Evolutionary conservation across 1,140 invertebrate species (phyloP), one percentile per base, ranked within the genome.

Genomic region (Archegozetes longisetosus): DNA sequence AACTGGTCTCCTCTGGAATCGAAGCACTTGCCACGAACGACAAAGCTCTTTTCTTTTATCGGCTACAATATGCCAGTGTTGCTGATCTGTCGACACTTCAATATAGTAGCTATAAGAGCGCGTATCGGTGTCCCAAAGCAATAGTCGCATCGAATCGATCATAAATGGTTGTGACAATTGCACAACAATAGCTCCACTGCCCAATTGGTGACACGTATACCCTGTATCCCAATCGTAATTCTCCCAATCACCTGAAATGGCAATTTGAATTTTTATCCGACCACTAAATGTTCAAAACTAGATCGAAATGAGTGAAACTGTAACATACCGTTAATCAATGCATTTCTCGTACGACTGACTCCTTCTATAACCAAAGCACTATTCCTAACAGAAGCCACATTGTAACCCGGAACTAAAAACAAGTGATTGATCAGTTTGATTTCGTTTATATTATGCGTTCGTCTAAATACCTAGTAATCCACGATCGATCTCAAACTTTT

Each of bases 171-270:
- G 82, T 69, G 88, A 84, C 13, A 98, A 82, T 0, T 90, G 77
- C 58, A 98, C 83, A 62, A 91, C 79, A 69, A 98, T 97, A 62
- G 84, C 81, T 28, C 94, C 93, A 67, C 85, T 91, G 63, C 93
- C 92, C 46, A 99, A 76, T 75, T 98, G 94, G 78, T 98, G 95
- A 73, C 93, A 98, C 1, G 93, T 98, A 73, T 98, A 98, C 52
- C 95, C 91, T 62, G 84, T 88, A 72, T 98, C 93, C 93, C 93
- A 98, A 77, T 98, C 91, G 74, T 98, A 98, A 71, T 87, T 84
- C 64, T 84, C 80, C 27, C 80, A 88, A 68, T 98, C 88, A 2
- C 92, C 93, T 78, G 98, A 95, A 56, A 98, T 79, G 9, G 6
- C 32, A n/a, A n/a, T n/a, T n/a, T n/a, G n/a, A n/a, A 40, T 40